Conservation (phyloP, 2,797 vertebrate species). For the Sebastes kiyomatsui region DNA sequence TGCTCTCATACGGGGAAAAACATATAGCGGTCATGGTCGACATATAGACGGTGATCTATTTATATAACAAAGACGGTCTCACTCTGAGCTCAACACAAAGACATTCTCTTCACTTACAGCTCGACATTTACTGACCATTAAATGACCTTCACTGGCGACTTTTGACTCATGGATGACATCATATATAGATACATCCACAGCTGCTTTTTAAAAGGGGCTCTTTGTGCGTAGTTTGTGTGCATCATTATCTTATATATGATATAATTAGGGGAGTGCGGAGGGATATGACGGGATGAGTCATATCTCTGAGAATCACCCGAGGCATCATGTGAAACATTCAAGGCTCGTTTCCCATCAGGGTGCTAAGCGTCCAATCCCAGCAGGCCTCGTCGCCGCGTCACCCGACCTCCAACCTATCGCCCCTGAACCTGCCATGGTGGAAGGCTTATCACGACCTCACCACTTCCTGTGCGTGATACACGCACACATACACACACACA, state of each 20-base stretch:
- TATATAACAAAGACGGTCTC: slow-evolving; percentile 12
- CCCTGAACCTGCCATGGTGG: slow-evolving; percentile 14
- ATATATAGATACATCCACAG: slow-evolving; percentile 28
- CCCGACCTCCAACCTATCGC: slow-evolving; percentile 30
- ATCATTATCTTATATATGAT: slow-evolving; percentile 2
- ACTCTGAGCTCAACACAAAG: slow-evolving; percentile 33
- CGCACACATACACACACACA: not conserved
- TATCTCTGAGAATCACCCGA: slow-evolving; percentile 8
- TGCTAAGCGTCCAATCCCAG: slow-evolving; percentile 23
- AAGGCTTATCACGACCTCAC: slow-evolving; percentile 66
- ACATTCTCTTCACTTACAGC: slow-evolving; percentile 11
- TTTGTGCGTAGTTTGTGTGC: slow-evolving; percentile 36
- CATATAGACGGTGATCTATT: slow-evolving; percentile 24
- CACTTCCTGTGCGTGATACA: slow-evolving; percentile 64
- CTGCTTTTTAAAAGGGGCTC: slow-evolving; percentile 38
- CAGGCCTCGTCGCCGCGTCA: not conserved
- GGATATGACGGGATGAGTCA: slow-evolving; percentile 17
- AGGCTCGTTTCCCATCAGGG: slow-evolving; percentile 4
- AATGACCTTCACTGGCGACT: slow-evolving; percentile 42
- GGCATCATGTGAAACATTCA: slow-evolving; percentile 24
- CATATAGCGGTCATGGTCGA: not conserved
- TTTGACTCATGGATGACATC: slow-evolving; percentile 43
- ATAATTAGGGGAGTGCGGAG: slow-evolving; percentile 6
- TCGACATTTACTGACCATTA: slow-evolving; percentile 50
- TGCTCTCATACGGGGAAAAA: not conserved